Evolutionary conservation across 2,113 vertebrate species (phyloP).

Genomic region (Plotosus lineatus): DNA sequence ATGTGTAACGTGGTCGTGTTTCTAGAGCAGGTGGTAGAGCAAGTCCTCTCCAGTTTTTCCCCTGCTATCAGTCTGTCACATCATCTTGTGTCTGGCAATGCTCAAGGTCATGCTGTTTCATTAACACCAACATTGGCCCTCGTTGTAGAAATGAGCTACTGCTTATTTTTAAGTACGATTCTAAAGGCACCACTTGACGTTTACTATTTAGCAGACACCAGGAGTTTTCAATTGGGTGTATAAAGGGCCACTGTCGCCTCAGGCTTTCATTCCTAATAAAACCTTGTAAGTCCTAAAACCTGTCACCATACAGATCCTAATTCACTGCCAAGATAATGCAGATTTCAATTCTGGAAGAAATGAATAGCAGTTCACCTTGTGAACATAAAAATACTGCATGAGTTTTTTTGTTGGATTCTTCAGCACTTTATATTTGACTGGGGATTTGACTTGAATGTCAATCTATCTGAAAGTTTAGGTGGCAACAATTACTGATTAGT

Average conservation of each 20-base stretch:
- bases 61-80: conserved; percentile 56
- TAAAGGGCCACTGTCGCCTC: not conserved
- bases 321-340: not conserved
- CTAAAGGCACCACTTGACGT: conserved; percentile 1
- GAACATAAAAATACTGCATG: not conserved
- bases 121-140: conserved; percentile 25
- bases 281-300: not conserved
- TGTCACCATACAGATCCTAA: not conserved
- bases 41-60: conserved; percentile 32
- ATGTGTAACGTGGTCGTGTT: conserved; percentile 61
- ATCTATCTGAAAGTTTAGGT: not conserved
- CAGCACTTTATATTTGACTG: not conserved
- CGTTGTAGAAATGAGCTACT: conserved; percentile 51
- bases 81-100: conserved; percentile 38
- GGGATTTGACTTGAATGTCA: not conserved
- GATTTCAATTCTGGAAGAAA: not conserved
- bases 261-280: not conserved
- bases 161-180: not conserved
- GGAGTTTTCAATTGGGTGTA: not conserved
- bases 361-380: not conserved
- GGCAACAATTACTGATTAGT: not conserved
- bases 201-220: not conserved
- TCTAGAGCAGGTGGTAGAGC: conserved; percentile 68
- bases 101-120: conserved; percentile 36
- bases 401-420: not conserved